Base-by-base conservation (phyloP, 2,888 invertebrate genomes). In the Liopterus haemorrhoidalis region DNA sequence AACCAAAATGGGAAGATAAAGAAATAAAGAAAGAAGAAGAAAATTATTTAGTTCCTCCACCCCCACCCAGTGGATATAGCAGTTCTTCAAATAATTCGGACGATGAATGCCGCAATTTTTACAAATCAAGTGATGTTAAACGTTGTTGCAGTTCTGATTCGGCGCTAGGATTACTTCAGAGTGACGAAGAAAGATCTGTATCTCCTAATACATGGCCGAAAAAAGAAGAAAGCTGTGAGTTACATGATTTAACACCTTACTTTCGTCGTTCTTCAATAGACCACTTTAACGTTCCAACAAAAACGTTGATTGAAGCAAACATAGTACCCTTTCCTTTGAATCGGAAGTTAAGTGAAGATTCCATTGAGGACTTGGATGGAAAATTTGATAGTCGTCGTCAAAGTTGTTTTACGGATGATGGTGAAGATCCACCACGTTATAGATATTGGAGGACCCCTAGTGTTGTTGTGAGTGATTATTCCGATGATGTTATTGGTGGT, bases 381-480 rank as follows among this genome's bases (percentile, higher is more conserved):
- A 57, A 61, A 27, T 60, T 64, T 37, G 62, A 57, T 35, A 70
- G 68, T 1, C 63, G 74, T 0, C 67, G 75, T 18, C 73, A 74
- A 41, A 75, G 72, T 57, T 71, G 71, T 52, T 63, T 63, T 35
- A 68, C 71, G 11, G 73, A 73, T 41, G 67, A 69, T 54, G 71
- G 52, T 60, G 75, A 67, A 24, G 66, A 67, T 45, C 51, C 52
- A 16, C 51, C 72, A 68, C 56, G 59, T 71, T 58, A 71, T 42
- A 67, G 79, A 3, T 85, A 80, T 57, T 84, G 85, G 66, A 70
- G 88, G 47, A 87, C 88, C 0, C 90, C 90, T 0, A 88, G 88
- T 42, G 88, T 90, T 32, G 87, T 90, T 2, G 86, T 90, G 28
- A 88, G 87, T 59, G 90, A 90, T 64, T 88, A 88, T 60, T 87